Base-by-base conservation (phyloP, 2,797 vertebrate species). In the Eleutherodactylus coqui region DNA sequence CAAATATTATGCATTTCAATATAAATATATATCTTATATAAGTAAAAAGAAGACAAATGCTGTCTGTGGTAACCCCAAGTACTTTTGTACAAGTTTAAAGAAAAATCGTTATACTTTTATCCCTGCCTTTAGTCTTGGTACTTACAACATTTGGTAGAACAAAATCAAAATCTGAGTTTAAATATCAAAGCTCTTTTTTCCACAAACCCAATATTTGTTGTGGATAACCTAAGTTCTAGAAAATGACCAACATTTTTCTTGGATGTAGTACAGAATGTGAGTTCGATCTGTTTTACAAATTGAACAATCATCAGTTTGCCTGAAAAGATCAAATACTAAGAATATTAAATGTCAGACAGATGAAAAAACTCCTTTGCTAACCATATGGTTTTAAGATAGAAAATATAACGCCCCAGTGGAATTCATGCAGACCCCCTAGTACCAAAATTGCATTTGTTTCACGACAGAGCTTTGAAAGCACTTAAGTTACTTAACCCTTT, bases 281-380 rank as follows among this genome's bases (percentile, higher is more conserved):
- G 64, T 83, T 55, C n/a, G 79, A 86, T 78, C 79, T 77, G 53
- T 78, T 86, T 70, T 82, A 86, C 72, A 86, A 77, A 82, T 76
- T 86, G 79, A 77, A 82, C 49, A 83, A 78, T 83, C 80, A 83
- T 78, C 58, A 86, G 41, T 60, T 83, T 83, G 73, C 73, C 80
- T 72, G 51, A 83, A 83, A 79, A 86, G 64, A 79, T 79, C 75
- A 83, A 83, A 79, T 82, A 34, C 64, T 38, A 51, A 79, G 38
- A 87, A 79, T 69, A 86, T 83, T 83, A 86, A 86, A 86, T 86
- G 73, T 86, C 85, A 86, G 73, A n/a, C 32, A 47, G 36, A 21
- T 73, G 32, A 76, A 82, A 82, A 69, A 29, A 62, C 4, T 62
- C 27, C 53, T 29, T 10, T 80, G 29, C 73, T 82, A 67, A 34